Percentiles rank a stretch among this genome's conserved stretches.
These are phyloP conservation scores for Meloidogyne exigua DNA, from an alignment of 1,140 invertebrate species.

Conservation along the genomic window DNA sequence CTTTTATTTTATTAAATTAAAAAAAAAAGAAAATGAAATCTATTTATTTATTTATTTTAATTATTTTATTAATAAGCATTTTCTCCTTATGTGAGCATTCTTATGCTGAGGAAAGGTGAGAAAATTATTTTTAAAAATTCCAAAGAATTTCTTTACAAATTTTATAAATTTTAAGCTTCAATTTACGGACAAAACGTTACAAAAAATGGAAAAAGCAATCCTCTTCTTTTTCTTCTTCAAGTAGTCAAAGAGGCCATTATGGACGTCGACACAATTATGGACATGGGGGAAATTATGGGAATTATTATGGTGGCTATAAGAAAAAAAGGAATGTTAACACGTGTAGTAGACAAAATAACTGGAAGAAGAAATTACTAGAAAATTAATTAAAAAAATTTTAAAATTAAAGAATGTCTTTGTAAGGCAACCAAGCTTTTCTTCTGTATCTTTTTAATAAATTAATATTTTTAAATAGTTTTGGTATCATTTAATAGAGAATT, in stretches of 20 bases:
- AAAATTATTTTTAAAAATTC: neutral
- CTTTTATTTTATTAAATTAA: neutral
- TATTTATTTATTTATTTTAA: slow-evolving; percentile 1
- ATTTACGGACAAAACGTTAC: slow-evolving; percentile 11
- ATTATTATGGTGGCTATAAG: slow-evolving; percentile 2
- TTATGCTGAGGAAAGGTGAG: neutral
- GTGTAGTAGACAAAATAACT: slow-evolving; percentile 16
- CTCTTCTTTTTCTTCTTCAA: slow-evolving; percentile 18
- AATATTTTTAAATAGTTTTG: neutral
- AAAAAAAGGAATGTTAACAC: slow-evolving; percentile 10
- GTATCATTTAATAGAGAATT: neutral
- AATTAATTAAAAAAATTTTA: neutral
- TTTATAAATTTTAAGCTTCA: no score
- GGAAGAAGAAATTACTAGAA: slow-evolving; percentile 12
- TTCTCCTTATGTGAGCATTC: neutral
- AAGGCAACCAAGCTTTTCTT: neutral
- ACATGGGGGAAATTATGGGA: neutral
- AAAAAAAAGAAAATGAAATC: neutral
- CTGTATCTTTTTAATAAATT: neutral
- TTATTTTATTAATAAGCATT: neutral
- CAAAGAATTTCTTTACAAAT: no score
- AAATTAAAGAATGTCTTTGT: neutral
- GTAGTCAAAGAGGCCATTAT: neutral
- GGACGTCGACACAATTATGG: neutral
- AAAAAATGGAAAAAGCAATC: slow-evolving; percentile 17